Evolutionary conservation across 2,113 vertebrate species (phyloP).

Genomic region (Tinamus guttatus): DNA sequence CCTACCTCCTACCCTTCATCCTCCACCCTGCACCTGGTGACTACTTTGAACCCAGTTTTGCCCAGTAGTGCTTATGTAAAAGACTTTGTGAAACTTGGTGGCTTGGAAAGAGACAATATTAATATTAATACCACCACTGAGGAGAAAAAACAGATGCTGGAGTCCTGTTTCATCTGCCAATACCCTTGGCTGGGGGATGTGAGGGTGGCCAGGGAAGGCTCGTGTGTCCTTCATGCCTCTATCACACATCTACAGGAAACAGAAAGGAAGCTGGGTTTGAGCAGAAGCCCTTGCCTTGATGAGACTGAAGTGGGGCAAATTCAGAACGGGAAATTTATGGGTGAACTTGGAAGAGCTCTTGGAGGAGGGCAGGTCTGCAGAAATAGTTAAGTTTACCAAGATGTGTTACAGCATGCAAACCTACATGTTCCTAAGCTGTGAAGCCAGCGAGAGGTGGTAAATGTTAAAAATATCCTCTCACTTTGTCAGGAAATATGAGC

Average conservation of each 20-base stretch:
- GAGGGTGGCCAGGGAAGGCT: rapidly evolving
- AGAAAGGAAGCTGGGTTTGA: background rate
- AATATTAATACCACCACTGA: background rate
- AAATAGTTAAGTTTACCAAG: background rate
- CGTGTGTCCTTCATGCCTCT: background rate
- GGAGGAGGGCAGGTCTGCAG: background rate
- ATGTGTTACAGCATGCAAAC: background rate
- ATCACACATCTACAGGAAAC: background rate
- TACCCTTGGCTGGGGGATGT: background rate
- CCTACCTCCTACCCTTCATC: background rate
- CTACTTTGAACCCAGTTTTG: background rate
- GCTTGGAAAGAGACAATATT: background rate
- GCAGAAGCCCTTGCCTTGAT: background rate
- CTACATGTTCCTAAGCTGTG: background rate
- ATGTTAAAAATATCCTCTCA: background rate
- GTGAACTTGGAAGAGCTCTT: background rate
- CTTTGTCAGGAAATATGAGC: background rate
- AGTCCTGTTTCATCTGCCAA: background rate
- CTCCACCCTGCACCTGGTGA: background rate
- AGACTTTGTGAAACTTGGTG: background rate
- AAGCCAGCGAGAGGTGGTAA: background rate
- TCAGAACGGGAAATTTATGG: background rate
- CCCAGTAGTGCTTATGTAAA: background rate
- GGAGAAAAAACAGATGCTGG: background rate
- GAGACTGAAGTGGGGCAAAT: background rate